phyloP scores from a whole-genome alignment of 1,140 invertebrate genomes.

The Cotesia chilonis region DNA sequence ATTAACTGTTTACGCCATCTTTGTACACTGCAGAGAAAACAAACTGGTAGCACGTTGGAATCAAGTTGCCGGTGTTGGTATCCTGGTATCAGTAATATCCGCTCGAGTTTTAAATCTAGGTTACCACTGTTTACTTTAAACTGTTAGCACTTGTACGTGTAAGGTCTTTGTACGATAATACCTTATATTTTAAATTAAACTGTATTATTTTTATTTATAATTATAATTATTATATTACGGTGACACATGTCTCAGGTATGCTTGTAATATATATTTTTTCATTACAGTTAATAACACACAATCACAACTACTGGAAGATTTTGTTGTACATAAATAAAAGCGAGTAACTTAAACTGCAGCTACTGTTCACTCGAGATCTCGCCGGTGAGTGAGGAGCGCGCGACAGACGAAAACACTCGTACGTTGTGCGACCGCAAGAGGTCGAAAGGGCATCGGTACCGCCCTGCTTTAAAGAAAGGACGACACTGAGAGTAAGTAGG shows the following conservation, averaged over 20 bases:
- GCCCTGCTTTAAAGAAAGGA: constrained; percentile 45
- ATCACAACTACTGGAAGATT: no score
- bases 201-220: no score
- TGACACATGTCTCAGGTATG: no score
- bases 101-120: no score
- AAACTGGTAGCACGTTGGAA: neutral
- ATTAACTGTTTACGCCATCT: constrained; percentile 9
- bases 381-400: constrained; percentile 29
- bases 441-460: constrained; percentile 58
- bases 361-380: constrained; percentile 15
- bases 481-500: neutral
- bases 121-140: no score
- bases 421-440: constrained; percentile 45
- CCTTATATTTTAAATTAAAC: no score
- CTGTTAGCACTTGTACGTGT: no score
- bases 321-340: neutral
- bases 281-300: no score
- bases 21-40: neutral
- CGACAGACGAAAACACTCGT: constrained; percentile 30
- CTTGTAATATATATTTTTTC: no score
- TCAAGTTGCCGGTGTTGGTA: neutral
- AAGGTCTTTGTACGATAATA: no score
- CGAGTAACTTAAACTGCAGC: neutral
- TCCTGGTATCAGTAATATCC: no score
- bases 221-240: no score